Evolutionary conservation across 1,140 invertebrate species (phyloP).

Genomic region (Drosophila sp.): DNA sequence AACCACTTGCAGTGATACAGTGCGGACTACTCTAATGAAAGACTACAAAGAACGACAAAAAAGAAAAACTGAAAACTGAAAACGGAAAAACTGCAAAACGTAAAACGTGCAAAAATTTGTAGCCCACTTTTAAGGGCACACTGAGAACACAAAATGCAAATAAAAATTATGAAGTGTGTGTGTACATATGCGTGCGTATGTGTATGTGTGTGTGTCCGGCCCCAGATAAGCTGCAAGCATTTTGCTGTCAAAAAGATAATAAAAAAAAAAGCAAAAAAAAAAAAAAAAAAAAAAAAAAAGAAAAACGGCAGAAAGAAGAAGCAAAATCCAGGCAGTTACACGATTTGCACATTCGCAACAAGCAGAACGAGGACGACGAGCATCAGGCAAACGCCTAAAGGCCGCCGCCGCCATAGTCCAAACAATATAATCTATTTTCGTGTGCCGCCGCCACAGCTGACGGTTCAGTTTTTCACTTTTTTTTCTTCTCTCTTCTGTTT

Average conservation of each 20-base stretch:
- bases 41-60: slow-evolving; percentile 24
- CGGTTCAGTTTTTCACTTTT: slow-evolving; percentile 44
- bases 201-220: slow-evolving; percentile 40
- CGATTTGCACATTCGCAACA: slow-evolving; percentile 62
- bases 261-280: slow-evolving; percentile 25
- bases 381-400: slow-evolving; percentile 64
- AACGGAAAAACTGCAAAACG: not conserved
- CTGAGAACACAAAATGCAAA: slow-evolving; percentile 47
- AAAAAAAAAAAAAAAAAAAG: slow-evolving; percentile 3
- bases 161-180: slow-evolving; percentile 69
- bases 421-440: slow-evolving; percentile 78
- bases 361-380: slow-evolving; percentile 9
- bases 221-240: slow-evolving; percentile 71
- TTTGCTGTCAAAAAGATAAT: slow-evolving; percentile 52
- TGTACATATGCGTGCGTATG: slow-evolving; percentile 15
- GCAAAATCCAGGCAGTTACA: slow-evolving; percentile 33
- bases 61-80: slow-evolving; percentile 14
- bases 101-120: slow-evolving; percentile 36
- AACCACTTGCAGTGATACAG: slow-evolving; percentile 44
- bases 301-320: not conserved
- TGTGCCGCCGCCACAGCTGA: slow-evolving; percentile 37
- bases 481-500: slow-evolving; percentile 26
- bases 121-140: slow-evolving; percentile 45
- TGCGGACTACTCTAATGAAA: slow-evolving; percentile 63
- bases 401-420: slow-evolving; percentile 61